A percentile compares a stretch with the other conserved stretches of the same genome.
Evolutionary conservation across 92 coral and sea anemone species (phyloP).

Genomic region (Porites cylindrica): DNA sequence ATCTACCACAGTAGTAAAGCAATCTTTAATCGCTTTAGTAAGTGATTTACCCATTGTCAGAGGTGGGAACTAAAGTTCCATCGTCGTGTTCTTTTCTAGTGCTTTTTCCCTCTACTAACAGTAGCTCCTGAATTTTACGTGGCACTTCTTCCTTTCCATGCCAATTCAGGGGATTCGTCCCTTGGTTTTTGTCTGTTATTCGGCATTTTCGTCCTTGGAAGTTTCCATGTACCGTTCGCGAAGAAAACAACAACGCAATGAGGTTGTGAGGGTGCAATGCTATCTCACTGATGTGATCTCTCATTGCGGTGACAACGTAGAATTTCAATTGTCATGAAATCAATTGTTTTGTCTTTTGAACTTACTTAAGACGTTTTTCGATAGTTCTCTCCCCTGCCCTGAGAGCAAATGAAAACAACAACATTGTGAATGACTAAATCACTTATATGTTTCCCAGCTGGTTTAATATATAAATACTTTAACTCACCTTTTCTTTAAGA

Average conservation of each 20-base stretch:
- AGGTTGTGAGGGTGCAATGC: too few species aligned
- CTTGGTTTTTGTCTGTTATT: neutral
- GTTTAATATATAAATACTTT: too few species aligned
- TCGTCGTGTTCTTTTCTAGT: neutral
- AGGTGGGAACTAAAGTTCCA: neutral
- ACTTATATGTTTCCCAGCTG: too few species aligned
- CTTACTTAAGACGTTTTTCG: too few species aligned
- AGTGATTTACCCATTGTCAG: neutral
- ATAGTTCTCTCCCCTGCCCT: too few species aligned
- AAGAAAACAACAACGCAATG: neutral
- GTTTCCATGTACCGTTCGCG: neutral
- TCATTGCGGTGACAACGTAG: neutral
- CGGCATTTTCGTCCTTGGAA: neutral
- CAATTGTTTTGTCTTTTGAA: too few species aligned
- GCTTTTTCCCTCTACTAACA: neutral
- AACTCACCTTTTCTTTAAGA: too few species aligned
- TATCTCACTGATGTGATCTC: neutral
- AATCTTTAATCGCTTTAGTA: neutral
- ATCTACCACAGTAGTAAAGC: neutral
- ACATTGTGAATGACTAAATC: too few species aligned
- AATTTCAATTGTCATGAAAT: too few species aligned
- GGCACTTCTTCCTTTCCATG: neutral
- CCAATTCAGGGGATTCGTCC: neutral
- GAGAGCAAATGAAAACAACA: too few species aligned
- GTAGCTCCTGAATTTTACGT: too few species aligned